Evolutionary conservation across 2,113 vertebrate species (phyloP).

Genomic region (Chaetodon auriga): DNA sequence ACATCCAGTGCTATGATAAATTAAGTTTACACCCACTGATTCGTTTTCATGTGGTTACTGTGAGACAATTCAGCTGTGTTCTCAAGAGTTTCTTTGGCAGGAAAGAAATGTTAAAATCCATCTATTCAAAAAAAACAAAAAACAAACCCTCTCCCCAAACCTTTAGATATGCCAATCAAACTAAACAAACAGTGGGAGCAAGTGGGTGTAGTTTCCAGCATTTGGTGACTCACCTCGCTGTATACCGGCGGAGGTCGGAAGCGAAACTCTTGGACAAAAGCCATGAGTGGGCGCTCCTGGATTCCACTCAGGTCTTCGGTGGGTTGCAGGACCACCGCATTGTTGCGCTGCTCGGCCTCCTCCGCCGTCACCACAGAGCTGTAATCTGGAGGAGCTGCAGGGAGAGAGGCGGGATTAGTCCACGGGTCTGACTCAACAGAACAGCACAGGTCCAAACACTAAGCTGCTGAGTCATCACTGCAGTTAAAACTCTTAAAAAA

Average conservation of each 20-base stretch:
- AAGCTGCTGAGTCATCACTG: constrained; percentile 51
- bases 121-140: neutral
- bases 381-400: constrained; percentile 94
- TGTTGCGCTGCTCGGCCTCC: constrained; percentile 71
- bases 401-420: constrained; percentile 38
- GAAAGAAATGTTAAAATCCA: neutral
- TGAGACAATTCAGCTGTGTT: constrained; percentile 10
- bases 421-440: constrained; percentile 25
- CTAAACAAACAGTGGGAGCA: neutral
- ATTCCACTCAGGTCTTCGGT: constrained; percentile 80
- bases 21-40: constrained; percentile 9
- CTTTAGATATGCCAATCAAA: constrained; percentile 8
- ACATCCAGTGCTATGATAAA: neutral
- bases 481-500: constrained; percentile 42
- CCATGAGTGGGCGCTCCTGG: constrained; percentile 88
- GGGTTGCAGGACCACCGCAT: constrained; percentile 48
- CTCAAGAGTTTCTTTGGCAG: neutral
- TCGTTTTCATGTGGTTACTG: constrained; percentile 5
- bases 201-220: neutral
- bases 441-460: constrained; percentile 36
- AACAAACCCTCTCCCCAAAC: neutral
- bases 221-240: constrained; percentile 87
- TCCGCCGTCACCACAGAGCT: constrained; percentile 87
- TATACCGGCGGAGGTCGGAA: constrained; percentile 94
- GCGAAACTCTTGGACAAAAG: constrained; percentile 95